Evolutionary conservation across 2,888 invertebrate species (phyloP), one percentile per base, ranked within the genome.

Genomic region (Ommatoiulus sabulosus): DNA sequence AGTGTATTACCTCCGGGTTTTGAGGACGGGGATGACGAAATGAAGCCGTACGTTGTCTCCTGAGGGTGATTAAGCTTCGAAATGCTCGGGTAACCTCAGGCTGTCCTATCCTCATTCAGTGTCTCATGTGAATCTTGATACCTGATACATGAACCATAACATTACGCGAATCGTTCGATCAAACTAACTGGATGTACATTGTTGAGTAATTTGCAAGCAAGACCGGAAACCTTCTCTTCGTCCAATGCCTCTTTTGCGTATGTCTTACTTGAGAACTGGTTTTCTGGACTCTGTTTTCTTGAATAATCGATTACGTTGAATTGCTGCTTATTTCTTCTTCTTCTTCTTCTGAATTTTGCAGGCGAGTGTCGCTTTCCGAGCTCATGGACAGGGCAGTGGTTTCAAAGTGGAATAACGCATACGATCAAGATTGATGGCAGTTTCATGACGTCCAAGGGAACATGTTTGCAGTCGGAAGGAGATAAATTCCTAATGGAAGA

Each of bases 401-500:
- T 88, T 84, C 88, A 88, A 52, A 88, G 85, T 84, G 88, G 88
- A 46, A 84, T 88, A 63, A 44, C 17, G 43, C 88, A 88, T 84
- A 84, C 46, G 84, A 84, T 88, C 24, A 88, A 84, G 48, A 88
- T 88, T 43, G 85, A 88, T 44, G 88, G 84, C 84, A 88, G 85
- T 84, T 84, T 84, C 52, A 88, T 84, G 85, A 85, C 88, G 85
- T 88, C 88, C 44, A 88, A 88, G 48, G 88, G 88, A 24, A 88
- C 88, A 15, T 88, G 88, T 84, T 48, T 88, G 44, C 35, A 88
- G 48, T 63, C 15, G 63, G 88, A 88, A 35, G 88, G 88, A 46
- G 88, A 88, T 84, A 88, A 88, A 88, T 88, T 88, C 84, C 24
- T 88, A 48, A 88, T 88, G 88, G 84, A 88, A 84, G 88, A 88